phyloP scores from a whole-genome alignment of 2,113 vertebrate species.

The Melanostigma gelatinosum region DNA sequence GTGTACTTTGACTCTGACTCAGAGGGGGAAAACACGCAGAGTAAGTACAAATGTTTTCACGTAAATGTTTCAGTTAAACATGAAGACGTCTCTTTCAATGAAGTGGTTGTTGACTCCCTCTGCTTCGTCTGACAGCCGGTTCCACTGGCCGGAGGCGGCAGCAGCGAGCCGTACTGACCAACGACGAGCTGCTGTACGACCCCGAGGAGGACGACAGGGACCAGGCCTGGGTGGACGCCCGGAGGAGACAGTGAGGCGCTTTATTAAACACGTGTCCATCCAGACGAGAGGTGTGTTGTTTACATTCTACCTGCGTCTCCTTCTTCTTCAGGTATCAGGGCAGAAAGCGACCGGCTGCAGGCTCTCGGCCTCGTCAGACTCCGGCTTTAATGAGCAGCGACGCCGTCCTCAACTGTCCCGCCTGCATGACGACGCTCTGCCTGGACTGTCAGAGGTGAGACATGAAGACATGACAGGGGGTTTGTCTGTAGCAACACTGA shows the following conservation, averaged over 20 bases:
- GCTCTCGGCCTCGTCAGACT: background rate
- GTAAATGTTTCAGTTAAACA: background rate
- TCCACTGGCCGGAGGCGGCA: slow-evolving; percentile 78
- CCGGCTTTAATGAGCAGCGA: slow-evolving; percentile 87
- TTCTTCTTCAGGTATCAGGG: slow-evolving; percentile 81
- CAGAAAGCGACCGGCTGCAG: slow-evolving; percentile 58
- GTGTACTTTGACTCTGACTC: slow-evolving; percentile 97
- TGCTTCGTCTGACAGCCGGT: slow-evolving; percentile 65
- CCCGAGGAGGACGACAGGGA: slow-evolving; percentile 93
- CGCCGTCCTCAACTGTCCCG: slow-evolving; percentile 95
- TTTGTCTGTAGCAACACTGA: too few relatives aligned
- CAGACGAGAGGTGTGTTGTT: background rate
- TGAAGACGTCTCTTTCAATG: background rate
- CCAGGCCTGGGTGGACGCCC: slow-evolving; percentile 94
- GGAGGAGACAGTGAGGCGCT: slow-evolving; percentile 83
- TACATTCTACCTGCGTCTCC: background rate
- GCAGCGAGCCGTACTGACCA: slow-evolving; percentile 85
- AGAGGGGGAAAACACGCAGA: slow-evolving; percentile 83
- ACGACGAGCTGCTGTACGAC: slow-evolving; percentile 95
- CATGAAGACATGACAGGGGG: too few relatives aligned
- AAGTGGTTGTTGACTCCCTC: background rate
- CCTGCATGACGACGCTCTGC: slow-evolving; percentile 96
- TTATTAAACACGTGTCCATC: background rate
- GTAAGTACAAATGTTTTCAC: slow-evolving; percentile 42
- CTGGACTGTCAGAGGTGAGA: slow-evolving; percentile 95